Percentiles rank a stretch among this genome's conserved stretches.
phyloP scores from a whole-genome alignment of 1,140 invertebrate genomes.

The Habropoda laboriosa region DNA sequence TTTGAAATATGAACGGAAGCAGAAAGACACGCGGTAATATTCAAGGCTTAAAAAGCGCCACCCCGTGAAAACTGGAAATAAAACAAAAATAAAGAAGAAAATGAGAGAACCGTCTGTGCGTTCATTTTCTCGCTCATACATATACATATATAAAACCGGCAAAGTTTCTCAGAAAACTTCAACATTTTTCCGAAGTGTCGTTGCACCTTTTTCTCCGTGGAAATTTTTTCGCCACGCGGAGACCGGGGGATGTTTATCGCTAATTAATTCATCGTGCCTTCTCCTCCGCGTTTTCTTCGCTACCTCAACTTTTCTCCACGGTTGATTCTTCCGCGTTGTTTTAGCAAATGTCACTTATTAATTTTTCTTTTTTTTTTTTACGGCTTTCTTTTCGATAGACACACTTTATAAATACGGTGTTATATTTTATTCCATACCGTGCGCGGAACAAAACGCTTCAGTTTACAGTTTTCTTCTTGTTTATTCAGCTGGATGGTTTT shows the following conservation, averaged over 20 bases:
- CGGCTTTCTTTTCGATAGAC: background rate
- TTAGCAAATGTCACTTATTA: too few species aligned
- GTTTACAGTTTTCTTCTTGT: background rate
- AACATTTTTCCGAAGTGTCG: too few species aligned
- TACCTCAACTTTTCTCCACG: background rate
- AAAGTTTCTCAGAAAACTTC: too few species aligned
- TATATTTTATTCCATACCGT: background rate
- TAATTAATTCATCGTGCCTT: background rate
- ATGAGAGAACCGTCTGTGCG: too few species aligned
- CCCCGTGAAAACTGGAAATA: background rate
- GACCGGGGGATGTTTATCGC: too few species aligned
- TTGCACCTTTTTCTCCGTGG: too few species aligned
- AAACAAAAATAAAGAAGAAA: too few species aligned
- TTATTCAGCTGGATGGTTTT: background rate
- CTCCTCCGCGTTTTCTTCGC: background rate
- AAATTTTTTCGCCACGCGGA: too few species aligned
- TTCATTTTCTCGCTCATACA: too few species aligned
- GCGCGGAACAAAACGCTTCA: background rate
- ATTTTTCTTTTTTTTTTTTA: background rate
- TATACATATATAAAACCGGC: too few species aligned
- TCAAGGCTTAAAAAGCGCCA: background rate
- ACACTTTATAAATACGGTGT: background rate
- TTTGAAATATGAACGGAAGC: conserved; percentile 10
- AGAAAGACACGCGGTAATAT: background rate
- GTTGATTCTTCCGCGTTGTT: too few species aligned